Conservation (phyloP, 2,888 invertebrate species). For the Mechanitis messenoides region DNA sequence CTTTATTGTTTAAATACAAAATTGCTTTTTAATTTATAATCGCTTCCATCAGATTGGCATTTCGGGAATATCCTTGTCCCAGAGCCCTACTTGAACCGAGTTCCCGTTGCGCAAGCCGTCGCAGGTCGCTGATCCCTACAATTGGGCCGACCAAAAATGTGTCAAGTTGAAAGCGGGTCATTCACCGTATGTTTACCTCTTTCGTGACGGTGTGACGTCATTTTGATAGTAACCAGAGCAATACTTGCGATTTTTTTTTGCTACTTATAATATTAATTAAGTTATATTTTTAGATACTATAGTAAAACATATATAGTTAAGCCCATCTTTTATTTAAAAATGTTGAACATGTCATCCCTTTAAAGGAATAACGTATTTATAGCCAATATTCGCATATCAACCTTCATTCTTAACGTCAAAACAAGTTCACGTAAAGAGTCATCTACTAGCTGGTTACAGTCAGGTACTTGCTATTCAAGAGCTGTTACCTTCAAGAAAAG, state of each 20-base stretch:
- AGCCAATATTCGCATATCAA: constrained; percentile 21
- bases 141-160: constrained; percentile 73
- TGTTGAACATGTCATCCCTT: not conserved
- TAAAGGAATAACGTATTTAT: constrained; percentile 24
- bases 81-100: constrained; percentile 49
- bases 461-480: constrained; percentile 54
- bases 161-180: constrained; percentile 73
- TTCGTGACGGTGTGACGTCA: constrained; percentile 39
- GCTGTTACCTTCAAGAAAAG: constrained; percentile 60
- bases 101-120: constrained; percentile 65
- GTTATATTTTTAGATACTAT: not conserved
- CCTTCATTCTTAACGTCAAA: constrained; percentile 27
- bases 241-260: no score
- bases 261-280: no score
- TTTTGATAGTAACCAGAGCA: constrained; percentile 1
- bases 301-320: no score
- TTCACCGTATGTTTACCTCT: constrained; percentile 59
- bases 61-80: constrained; percentile 33
- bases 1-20: no score
- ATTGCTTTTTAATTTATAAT: not conserved
- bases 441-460: constrained; percentile 28
- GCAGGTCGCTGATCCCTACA: constrained; percentile 65
- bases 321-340: not conserved
- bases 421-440: constrained; percentile 27
- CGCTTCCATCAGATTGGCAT: constrained; percentile 11